Evolutionary conservation across 2,888 invertebrate genomes (phyloP), one percentile per base, ranked within the genome.

Genomic region (Xestoiulus laeticollis): DNA sequence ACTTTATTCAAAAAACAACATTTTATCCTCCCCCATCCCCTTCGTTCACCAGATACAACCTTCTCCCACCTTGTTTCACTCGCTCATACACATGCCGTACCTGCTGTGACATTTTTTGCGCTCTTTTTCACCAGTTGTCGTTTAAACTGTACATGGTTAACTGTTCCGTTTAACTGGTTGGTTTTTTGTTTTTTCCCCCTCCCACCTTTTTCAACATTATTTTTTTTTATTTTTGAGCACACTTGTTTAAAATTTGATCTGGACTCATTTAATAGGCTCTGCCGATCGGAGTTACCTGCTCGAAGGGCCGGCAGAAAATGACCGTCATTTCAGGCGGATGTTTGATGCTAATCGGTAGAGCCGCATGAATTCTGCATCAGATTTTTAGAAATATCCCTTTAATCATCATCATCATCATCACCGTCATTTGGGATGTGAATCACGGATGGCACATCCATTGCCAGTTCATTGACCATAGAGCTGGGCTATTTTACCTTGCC

Each of bases 1-100:
- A 78, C 78, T 78, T 78, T 78, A 78, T 78, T 78, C 30, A 16
- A 78, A 30, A 48, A 48, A 48, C 12, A 48, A 48, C 48, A 10
- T 30, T 78, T 78, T 78, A 14, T 78, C 78, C 78, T 78, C 78
- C 16, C 30, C 78, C 78, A 30, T 78, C 78, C 16, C 30, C 78
- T 30, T 32, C 30, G 78, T 30, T 78, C 78, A 78, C 78, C 78
- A 30, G 78, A 78, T 30, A 30, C 78, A 32, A 78, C 12, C 14
- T 30, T 30, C 78, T 38, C 78, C 26, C 78, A 78, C 78, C 78
- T 78, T 30, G 78, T 78, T 30, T 78, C 78, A 78, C 78, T 78
- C 78, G 78, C 78, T 78, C 78, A 78, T 78, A 78, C 78, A 78
- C 78, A 78, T 78, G 78, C 78, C 78, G 78, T 78, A 78, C 78